Evolutionary conservation across 2,797 vertebrate species (phyloP).

Genomic region (Taenioides sp.): DNA sequence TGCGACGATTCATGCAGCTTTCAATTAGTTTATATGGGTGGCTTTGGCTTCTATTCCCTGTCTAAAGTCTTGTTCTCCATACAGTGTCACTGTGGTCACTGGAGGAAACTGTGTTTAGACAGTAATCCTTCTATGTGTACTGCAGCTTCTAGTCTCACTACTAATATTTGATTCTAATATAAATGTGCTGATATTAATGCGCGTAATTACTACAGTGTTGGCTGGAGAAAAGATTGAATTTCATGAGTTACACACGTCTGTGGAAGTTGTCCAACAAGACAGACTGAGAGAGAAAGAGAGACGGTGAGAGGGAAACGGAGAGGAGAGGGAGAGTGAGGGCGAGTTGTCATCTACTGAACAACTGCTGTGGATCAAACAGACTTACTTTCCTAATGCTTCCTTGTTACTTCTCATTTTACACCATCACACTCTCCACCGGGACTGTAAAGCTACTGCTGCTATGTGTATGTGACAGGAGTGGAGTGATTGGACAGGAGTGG

Average conservation of each 20-base stretch:
- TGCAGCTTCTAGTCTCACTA: too few species aligned
- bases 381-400: neutral
- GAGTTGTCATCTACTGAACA: conserved; percentile 25
- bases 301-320: neutral
- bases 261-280: conserved; percentile 24
- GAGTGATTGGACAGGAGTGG: neutral
- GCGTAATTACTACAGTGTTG: conserved; percentile 12
- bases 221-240: conserved; percentile 7
- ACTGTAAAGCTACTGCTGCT: neutral
- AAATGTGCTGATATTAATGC: neutral
- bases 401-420: conserved; percentile 12
- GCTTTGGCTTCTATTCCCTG: too few species aligned
- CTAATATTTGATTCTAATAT: neutral
- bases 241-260: conserved; percentile 2
- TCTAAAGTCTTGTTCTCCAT: too few species aligned
- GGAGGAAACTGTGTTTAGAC: too few species aligned
- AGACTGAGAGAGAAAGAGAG: neutral
- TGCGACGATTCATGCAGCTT: too few species aligned
- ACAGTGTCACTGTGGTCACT: too few species aligned
- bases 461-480: neutral
- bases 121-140: too few species aligned
- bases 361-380: conserved; percentile 6
- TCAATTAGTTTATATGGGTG: too few species aligned
- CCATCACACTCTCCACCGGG: neutral
- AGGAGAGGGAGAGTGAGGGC: neutral